Conservation (phyloP, 2,888 invertebrate species). For the Sympetrum striolatum region DNA sequence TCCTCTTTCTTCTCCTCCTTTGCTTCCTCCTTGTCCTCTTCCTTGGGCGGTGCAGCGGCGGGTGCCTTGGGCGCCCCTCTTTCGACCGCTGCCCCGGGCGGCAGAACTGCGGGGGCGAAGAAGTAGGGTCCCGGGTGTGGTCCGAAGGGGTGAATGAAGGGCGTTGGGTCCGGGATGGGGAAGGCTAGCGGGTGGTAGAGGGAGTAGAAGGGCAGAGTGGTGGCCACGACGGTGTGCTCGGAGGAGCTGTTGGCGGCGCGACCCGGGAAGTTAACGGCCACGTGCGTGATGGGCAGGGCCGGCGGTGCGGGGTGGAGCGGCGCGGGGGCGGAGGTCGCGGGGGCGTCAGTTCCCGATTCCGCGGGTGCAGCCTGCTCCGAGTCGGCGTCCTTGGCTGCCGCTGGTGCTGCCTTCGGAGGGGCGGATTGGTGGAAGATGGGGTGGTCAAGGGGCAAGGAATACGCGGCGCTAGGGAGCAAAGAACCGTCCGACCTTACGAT, state of each 20-base stretch:
- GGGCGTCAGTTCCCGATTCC: neutral
- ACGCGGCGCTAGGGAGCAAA: slow-evolving; percentile 74
- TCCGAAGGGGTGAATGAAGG: slow-evolving; percentile 47
- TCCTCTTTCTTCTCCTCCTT: slow-evolving; percentile 9
- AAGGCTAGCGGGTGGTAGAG: slow-evolving; percentile 25
- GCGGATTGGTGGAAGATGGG: slow-evolving; percentile 1
- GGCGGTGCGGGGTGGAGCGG: neutral
- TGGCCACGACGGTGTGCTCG: neutral
- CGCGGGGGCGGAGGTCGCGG: slow-evolving; percentile 6
- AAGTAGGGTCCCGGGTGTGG: slow-evolving; percentile 42
- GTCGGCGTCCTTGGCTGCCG: neutral
- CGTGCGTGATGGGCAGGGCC: slow-evolving; percentile 20
- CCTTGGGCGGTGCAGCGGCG: neutral
- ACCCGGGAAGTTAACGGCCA: slow-evolving; percentile 24
- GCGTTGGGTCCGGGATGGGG: slow-evolving; percentile 60
- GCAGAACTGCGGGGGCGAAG: slow-evolving; percentile 8
- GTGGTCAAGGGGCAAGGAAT: slow-evolving; percentile 22
- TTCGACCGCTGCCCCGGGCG: neutral
- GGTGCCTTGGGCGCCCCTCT: neutral
- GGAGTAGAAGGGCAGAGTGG: slow-evolving; percentile 31
- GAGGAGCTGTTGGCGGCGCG: neutral
- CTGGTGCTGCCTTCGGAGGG: neutral
- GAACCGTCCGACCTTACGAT: slow-evolving; percentile 80
- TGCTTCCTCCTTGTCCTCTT: slow-evolving; percentile 15
- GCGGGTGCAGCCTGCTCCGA: neutral